Percentiles rank a stretch among this genome's conserved stretches.
phyloP scores from a whole-genome alignment of 2,888 invertebrate species.

The Hololepta plana region DNA sequence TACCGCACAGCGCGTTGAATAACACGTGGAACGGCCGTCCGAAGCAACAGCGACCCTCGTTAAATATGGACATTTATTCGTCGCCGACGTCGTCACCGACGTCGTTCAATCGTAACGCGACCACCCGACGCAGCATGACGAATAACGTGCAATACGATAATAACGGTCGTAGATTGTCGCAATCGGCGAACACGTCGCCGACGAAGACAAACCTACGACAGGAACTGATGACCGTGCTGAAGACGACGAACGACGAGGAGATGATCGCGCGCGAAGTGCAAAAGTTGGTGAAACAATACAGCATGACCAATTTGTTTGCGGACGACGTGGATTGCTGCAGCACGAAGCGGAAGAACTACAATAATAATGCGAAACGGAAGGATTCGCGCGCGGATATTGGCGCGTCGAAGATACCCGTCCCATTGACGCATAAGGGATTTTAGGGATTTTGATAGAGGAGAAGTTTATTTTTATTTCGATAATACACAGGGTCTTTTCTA shows the following conservation, averaged over 20 bases:
- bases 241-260: conserved; percentile 53
- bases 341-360: too few species aligned
- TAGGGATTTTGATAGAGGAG: too few species aligned
- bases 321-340: too few species aligned
- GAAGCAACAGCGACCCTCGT: conserved; percentile 28
- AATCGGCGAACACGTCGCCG: conserved; percentile 41
- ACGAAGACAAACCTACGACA: conserved; percentile 45
- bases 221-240: conserved; percentile 53
- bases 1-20: conserved; percentile 22
- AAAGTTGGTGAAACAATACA: conserved; percentile 42
- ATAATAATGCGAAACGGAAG: too few species aligned
- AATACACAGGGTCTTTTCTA: too few species aligned
- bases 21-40: conserved; percentile 61
- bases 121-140: conserved; percentile 25
- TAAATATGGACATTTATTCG: conserved; percentile 39
- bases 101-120: conserved; percentile 19
- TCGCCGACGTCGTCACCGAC: conserved; percentile 19
- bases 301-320: too few species aligned
- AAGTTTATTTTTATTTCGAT: too few species aligned
- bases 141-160: conserved; percentile 23
- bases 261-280: conserved; percentile 59
- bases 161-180: conserved; percentile 24
- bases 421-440: too few species aligned
- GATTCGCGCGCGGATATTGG: too few species aligned
- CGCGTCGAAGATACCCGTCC: too few species aligned